Base-by-base conservation (phyloP, 1,140 invertebrate species). In the Tachypleus tridentatus region DNA sequence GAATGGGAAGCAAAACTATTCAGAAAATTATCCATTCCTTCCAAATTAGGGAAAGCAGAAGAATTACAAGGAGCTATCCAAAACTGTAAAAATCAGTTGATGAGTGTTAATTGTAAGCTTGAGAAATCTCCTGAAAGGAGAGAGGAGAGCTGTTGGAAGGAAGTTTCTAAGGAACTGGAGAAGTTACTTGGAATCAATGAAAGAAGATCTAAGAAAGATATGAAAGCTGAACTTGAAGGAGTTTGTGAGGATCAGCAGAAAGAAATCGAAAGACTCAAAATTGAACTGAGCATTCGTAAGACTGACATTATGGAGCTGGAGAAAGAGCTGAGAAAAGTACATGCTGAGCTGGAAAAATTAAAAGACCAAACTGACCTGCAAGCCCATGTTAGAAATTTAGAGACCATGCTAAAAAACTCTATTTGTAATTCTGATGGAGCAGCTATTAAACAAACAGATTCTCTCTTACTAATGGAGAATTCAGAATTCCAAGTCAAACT, bases 141-240 rank as follows among this genome's bases (percentile, higher is more conserved):
- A 62, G 64, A 60, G 63, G 64, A 51, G 53, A 63, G 48, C 64
- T 63, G 3, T 64, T 67, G 66, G 66, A 9, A 63, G 8, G 66
- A 67, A 9, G 57, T 64, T 50, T 62, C 66, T 9, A 67, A 67
- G 57, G 66, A 64, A 60, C 53, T 54, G 6, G 62, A 49, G 53
- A 10, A 10, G 29, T 29, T 29, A 29, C 29, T 29, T 29, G 29
- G 29, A 29, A 29, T 1, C 29, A 4, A 8, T 9, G 52, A 5
- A 49, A 49, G n/a, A 47, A 5, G 29, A 9, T 51, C 29, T 11
- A 29, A 59, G 58, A 59, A 59, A 10, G 29, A 59, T 59, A 59
- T 5, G n/a, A 29, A 11, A 11, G 56, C 56, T 1, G 56, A 57
- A 11, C 47, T 57, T 5, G 56, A 57, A 57, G 56, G n/a, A 57